Evolutionary conservation across 1,140 invertebrate genomes (phyloP).

Genomic region (Chironomus tepperi): DNA sequence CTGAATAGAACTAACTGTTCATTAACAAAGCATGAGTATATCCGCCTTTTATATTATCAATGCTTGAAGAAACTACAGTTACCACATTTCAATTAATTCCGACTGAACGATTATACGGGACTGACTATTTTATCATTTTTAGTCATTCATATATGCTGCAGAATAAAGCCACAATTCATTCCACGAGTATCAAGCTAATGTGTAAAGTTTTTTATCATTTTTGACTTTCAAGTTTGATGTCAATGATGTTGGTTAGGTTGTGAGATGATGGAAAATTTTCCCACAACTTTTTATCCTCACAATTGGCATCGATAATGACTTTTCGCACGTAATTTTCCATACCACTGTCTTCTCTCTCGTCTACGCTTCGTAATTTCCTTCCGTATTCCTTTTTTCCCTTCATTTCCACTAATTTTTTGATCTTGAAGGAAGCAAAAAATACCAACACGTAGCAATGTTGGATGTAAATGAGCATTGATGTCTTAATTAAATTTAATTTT

Average conservation of each 20-base stretch:
- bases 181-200: background rate
- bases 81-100: background rate
- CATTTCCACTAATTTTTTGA: too few species aligned
- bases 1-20: too few species aligned
- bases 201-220: constrained; percentile 1
- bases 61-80: background rate
- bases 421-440: background rate
- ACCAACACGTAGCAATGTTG: background rate
- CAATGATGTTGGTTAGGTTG: background rate
- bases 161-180: background rate
- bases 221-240: background rate
- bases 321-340: background rate
- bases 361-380: background rate
- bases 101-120: background rate
- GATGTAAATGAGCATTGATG: constrained; percentile 16
- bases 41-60: too few species aligned
- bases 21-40: too few species aligned
- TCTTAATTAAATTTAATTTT: constrained; percentile 22
- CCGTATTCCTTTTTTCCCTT: too few species aligned
- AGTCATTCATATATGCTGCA: background rate
- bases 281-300: too few species aligned
- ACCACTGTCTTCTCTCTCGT: background rate
- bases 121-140: background rate
- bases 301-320: background rate
- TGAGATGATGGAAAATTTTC: background rate